These are phyloP conservation scores for Pteruthius melanotis DNA, from an alignment of 2,113 vertebrate genomes.

Conservation along the genomic window DNA sequence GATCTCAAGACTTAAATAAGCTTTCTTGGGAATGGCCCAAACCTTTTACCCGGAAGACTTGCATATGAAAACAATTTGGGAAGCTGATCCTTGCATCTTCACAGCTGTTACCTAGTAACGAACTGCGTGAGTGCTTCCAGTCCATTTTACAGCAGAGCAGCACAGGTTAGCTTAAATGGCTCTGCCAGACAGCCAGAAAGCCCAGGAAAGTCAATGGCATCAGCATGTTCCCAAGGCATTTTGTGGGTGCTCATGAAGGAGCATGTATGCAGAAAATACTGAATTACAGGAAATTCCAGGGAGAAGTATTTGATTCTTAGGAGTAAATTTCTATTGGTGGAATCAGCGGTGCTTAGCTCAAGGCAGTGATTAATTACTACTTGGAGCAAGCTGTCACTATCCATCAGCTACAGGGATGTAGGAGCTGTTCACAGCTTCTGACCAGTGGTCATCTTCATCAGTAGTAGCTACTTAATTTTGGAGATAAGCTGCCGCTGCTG, in stretches of 20 bases:
- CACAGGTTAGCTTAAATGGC: not conserved
- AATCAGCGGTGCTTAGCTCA: not conserved
- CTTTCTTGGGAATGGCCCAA: conserved; percentile 4
- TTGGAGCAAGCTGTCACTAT: not conserved
- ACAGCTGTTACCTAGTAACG: conserved; percentile 45
- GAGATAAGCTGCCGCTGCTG: not conserved
- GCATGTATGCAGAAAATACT: fast-evolving
- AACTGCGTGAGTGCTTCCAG: not conserved
- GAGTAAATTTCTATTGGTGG: not conserved
- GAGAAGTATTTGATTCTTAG: not conserved
- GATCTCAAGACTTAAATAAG: conserved; percentile 22
- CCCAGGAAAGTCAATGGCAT: not conserved
- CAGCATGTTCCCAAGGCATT: not conserved
- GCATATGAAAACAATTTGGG: not conserved
- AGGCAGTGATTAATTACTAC: not conserved
- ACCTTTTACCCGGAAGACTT: conserved; percentile 4
- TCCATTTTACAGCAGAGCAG: not conserved
- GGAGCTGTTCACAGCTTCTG: not conserved
- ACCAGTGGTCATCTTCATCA: not conserved
- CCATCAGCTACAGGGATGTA: not conserved
- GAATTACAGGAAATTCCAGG: not conserved
- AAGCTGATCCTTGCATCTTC: conserved; percentile 1
- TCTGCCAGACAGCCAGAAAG: not conserved
- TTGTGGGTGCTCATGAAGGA: not conserved
- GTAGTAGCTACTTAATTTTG: not conserved